A percentile compares a stretch with the other conserved stretches of the same genome.
These are phyloP conservation scores for Cervus canadensis DNA, from an alignment of 2,113 vertebrate species.

Conservation along the genomic window DNA sequence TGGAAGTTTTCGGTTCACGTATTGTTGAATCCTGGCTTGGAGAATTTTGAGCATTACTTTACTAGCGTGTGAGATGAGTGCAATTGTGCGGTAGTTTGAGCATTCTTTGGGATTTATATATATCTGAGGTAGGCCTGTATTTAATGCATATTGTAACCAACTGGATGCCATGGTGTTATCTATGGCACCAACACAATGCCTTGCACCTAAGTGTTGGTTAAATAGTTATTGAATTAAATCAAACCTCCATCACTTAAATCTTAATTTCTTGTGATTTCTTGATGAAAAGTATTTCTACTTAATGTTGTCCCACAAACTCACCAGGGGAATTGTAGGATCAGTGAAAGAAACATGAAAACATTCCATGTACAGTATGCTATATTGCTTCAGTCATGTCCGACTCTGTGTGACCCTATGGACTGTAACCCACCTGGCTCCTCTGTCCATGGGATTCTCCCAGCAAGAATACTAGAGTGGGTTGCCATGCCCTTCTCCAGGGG, in stretches of 20 bases:
- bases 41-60: too few relatives aligned
- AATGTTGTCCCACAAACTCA: background rate
- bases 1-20: too few relatives aligned
- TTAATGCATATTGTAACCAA: background rate
- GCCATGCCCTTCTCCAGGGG: background rate
- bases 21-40: too few relatives aligned
- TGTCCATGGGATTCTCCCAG: background rate
- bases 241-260: background rate
- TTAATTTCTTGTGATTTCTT: slow-evolving; percentile 18
- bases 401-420: background rate
- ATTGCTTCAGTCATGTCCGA: background rate
- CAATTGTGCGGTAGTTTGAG: too few relatives aligned
- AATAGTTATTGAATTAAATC: background rate
- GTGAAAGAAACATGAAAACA: background rate
- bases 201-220: background rate
- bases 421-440: background rate
- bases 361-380: background rate
- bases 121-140: background rate
- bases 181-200: background rate
- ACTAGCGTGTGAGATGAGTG: too few relatives aligned
- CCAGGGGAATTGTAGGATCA: background rate
- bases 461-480: background rate
- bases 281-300: background rate
- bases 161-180: background rate
- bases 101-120: background rate